phyloP scores from a whole-genome alignment of 2,113 vertebrate species.

The Origma solitaria region DNA sequence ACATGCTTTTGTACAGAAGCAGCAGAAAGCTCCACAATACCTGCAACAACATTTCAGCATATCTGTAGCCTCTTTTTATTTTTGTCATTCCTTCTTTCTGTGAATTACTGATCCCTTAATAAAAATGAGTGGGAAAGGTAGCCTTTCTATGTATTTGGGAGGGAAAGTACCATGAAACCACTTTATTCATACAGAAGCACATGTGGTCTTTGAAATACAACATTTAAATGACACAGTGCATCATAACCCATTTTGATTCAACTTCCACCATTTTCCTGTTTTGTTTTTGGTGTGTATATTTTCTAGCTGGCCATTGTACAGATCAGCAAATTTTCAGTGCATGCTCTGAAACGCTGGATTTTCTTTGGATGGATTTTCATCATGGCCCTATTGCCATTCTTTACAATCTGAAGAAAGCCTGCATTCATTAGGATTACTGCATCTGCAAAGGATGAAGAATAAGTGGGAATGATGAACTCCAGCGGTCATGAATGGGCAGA shows the following conservation, averaged over 20 bases:
- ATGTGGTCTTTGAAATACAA: background rate
- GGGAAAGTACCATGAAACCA: background rate
- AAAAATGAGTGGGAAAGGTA: background rate
- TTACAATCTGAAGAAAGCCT: conserved; percentile 47
- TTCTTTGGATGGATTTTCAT: conserved; percentile 18
- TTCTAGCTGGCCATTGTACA: background rate
- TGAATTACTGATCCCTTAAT: background rate
- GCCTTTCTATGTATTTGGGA: background rate
- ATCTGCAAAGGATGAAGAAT: conserved; percentile 56
- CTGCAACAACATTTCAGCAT: background rate
- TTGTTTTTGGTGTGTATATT: background rate
- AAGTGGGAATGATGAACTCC: conserved; percentile 58
- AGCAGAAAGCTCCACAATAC: background rate
- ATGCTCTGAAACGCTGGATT: background rate
- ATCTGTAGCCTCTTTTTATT: background rate
- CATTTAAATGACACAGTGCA: background rate
- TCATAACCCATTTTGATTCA: background rate
- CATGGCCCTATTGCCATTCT: background rate
- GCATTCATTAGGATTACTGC: conserved; percentile 55
- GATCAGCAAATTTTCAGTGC: background rate
- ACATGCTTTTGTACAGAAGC: background rate
- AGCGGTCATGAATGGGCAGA: conserved; percentile 5
- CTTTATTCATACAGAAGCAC: background rate
- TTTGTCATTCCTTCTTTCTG: background rate
- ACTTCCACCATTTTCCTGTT: background rate